Conservation (phyloP, 2,113 vertebrate species). For the Zeus faber region DNA sequence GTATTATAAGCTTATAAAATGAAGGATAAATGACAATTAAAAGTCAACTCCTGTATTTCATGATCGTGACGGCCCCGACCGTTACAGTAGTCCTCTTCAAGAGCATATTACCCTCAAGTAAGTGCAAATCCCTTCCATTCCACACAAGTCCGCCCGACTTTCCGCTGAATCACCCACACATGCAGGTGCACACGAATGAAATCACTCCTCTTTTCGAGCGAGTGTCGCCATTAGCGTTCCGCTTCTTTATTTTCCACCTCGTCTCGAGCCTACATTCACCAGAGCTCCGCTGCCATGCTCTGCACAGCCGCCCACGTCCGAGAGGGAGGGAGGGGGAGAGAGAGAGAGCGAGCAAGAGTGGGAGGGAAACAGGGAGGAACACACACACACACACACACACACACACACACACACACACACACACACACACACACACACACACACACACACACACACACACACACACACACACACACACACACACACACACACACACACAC, state of each 20-base stretch:
- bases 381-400: not conserved
- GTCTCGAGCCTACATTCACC: constrained; percentile 65
- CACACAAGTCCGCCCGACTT: too few species aligned
- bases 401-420: not conserved
- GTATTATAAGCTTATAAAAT: too few species aligned
- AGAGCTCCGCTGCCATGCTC: constrained; percentile 68
- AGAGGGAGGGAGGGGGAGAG: not conserved
- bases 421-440: not conserved
- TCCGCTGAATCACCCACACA: not conserved
- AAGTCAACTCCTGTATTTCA: too few species aligned
- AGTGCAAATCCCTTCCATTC: too few species aligned
- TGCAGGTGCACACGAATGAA: too few species aligned
- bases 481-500: constrained; percentile 29
- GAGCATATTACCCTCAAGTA: too few species aligned
- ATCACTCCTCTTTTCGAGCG: too few species aligned
- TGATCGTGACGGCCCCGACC: too few species aligned
- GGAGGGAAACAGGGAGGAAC: not conserved
- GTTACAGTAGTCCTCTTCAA: too few species aligned
- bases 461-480: not conserved
- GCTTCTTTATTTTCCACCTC: constrained; percentile 59
- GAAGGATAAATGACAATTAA: too few species aligned
- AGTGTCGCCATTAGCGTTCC: constrained; percentile 55
- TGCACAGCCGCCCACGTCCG: constrained; percentile 65
- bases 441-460: not conserved
- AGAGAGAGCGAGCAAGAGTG: not conserved